Evolutionary conservation across 2,888 invertebrate genomes (phyloP), one percentile per base, ranked within the genome.

Genomic region (Chaitophorus viminalis): DNA sequence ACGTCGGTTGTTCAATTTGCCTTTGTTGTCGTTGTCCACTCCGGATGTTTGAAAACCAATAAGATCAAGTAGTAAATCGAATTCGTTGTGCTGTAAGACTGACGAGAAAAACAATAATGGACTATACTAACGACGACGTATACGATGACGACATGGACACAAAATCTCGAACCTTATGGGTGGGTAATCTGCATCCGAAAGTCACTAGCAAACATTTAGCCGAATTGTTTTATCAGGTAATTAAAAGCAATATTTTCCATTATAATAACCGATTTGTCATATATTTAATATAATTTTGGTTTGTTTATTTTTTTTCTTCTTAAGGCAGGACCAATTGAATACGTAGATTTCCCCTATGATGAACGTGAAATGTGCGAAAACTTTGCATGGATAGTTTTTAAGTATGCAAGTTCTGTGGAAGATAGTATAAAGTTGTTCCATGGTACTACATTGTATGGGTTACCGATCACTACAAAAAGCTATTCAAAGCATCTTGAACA

Each of bases 141-240:
- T 54, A n/a, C 21, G 1, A 70, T 14, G 78, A 78, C 14, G 74
- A 81, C 2, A 9, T 81, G 1, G 87, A 87, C 11, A 75, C 18
- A 33, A 87, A 18, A 6, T 25, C 3, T 33, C 74, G 74, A 33
- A 81, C 81, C 18, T 39, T 87, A 18, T 87, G 79, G 87, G 79
- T 81, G n/a, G 79, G 87, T 60, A 87, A 87, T 65, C 79, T 87
- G 39, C 87, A 87, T 81, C 87, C 79, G 11, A 81, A 79, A 74
- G 74, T 87, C 3, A 60, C 87, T 5, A 39, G 21, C 25, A n/a
- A 65, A 31, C 31, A 29, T 81, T 1, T 87, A 81, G 31, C 74
- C 3, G 87, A 87, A 75, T 46, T 87, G 8, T 87, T 87, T 65
- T 87, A 74, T 46, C 87, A 87, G 87, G 87, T 87, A 87, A 65